phyloP scores from a whole-genome alignment of 2,113 vertebrate genomes.

The Zootoca vivipara region DNA sequence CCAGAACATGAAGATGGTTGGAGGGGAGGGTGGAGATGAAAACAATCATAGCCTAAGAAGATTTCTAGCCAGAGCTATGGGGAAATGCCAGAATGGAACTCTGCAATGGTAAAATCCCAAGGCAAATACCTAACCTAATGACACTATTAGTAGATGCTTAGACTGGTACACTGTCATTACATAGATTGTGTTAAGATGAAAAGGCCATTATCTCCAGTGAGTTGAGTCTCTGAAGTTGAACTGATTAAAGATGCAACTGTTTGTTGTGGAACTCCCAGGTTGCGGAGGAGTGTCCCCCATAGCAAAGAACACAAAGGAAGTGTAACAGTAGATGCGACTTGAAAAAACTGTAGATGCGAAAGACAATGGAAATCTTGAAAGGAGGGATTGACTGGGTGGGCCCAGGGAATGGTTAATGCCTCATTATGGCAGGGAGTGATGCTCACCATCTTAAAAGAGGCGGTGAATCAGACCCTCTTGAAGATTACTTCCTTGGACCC shows the following conservation, averaged over 20 bases:
- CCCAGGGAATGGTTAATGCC: no score
- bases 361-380: no score
- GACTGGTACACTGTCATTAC: not conserved
- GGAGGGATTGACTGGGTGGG: no score
- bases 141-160: constrained; percentile 3
- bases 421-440: no score
- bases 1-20: constrained; percentile 35
- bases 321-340: not conserved
- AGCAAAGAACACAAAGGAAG: not conserved
- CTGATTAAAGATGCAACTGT: not conserved
- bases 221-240: not conserved
- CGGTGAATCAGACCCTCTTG: no score
- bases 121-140: constrained; percentile 13
- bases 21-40: constrained; percentile 5
- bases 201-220: not conserved
- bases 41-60: constrained; percentile 24
- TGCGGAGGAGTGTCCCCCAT: not conserved
- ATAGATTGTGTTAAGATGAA: not conserved
- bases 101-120: not conserved
- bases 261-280: not conserved
- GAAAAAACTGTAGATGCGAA: not conserved
- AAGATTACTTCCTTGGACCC: no score
- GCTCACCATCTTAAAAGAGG: no score
- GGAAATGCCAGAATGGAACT: constrained; percentile 59
- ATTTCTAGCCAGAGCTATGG: constrained; percentile 41